Evolutionary conservation across 1,140 invertebrate species (phyloP), one percentile per base, ranked within the genome.

Genomic region (Metopolophium dirhodum): DNA sequence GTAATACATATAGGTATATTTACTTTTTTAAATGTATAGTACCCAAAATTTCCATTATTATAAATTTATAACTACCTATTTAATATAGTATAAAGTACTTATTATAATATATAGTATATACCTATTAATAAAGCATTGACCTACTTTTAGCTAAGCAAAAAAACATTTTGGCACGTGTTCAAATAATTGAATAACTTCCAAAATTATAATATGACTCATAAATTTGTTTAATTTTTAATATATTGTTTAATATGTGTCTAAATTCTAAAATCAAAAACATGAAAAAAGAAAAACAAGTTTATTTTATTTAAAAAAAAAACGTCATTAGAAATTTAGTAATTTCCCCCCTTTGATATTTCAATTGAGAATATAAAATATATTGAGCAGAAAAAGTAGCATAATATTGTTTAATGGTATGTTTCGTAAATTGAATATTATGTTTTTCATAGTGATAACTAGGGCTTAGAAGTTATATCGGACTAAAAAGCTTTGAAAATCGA

Each of bases 181-280:
- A 91, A 91, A 91, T 11, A 91, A 57, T 89, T 57, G 88, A 89
- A 89, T 57, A 41, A 89, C 51, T 89, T 89, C 51, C 51, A 89
- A 89, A 89, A 57, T 57, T 89, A 57, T 26, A 89, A 57, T 89
- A 57, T 89, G 88, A 57, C 35, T 54, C 88, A 89, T 57, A 89
- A 89, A 26, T 54, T 26, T 41, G 11, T 89, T 57, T 30, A 41
- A 47, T 86, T 30, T 86, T 86, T 45, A n/a, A 41, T 45, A 47
- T 7, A 88, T 35, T n/a, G 7, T n/a, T 87, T 49, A 47, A 87
- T 49, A 49, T 87, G 30, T n/a, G 0, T 51, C 51, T 20, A 23
- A 51, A 4, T 51, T 18, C 49, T 51, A 51, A 51, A 51, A 51
- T 49, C 45, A 11, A 87, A 88, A 51, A 8, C 47, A n/a, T 88